Base-by-base conservation (phyloP, 2,113 vertebrate species). In the Coptodon bakossiorum region DNA sequence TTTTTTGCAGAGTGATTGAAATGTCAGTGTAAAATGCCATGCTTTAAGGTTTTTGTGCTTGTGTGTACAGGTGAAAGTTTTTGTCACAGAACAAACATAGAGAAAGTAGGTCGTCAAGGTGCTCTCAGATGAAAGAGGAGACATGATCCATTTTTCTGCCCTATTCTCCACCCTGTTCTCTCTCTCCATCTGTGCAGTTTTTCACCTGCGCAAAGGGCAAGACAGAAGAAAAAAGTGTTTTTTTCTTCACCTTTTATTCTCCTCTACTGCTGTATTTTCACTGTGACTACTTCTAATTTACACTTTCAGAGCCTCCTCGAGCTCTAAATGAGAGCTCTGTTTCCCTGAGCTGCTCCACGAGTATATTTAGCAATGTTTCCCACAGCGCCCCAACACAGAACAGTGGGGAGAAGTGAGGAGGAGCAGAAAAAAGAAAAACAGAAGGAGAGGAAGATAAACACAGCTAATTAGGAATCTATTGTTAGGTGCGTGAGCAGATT, bases 311-410 rank as follows among this genome's bases (percentile, higher is more conserved):
- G 9, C 53, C 63, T 87, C 81, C 81, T 94, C 79, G 81, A 93
- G 91, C 81, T 87, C 89, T 76, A 93, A 94, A 94, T 84, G 91
- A 92, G 88, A 76, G 82, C 59, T 93, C 80, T 93, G 90, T 88
- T 91, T 94, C 81, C 79, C 84, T 73, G 66, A 59, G 52, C 88
- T 82, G 86, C 90, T 95, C 88, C 29, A 56, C 89, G 90, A 92
- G 92, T 96, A 96, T 96, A 96, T 96, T 96, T 96, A 96, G 96
- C 86, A 31, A 86, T 86, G 91, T 93, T 95, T 96, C 95, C 92
- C 93, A 93, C 89, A 93, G 92, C 90, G 38, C 89, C 89, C 88
- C 80, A 78, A 87, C 90, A 90, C 90, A 54, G 84, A 93, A 68
- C 86, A 79, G 86, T 43, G 85, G 89, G 45, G 83, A 94, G 88